A percentile compares a stretch with the other conserved stretches of the same genome.
Conservation (phyloP, 2,888 invertebrate species). For the Exephanes ischioxanthus region DNA sequence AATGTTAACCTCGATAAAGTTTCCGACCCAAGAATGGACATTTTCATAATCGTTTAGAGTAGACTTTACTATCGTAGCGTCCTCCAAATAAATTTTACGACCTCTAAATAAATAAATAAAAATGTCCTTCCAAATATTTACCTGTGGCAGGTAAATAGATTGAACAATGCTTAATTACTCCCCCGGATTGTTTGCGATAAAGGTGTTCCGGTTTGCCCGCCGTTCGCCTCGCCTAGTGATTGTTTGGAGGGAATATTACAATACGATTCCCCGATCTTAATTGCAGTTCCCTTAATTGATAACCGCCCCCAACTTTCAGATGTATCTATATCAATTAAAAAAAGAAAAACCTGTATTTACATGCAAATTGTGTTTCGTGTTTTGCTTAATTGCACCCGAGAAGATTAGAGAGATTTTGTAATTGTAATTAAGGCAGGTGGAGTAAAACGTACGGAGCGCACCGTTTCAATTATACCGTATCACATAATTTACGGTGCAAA, state of each 20-base stretch:
- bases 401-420: background rate
- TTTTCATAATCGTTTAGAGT: background rate
- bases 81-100: too few species aligned
- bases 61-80: too few species aligned
- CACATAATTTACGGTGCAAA: background rate
- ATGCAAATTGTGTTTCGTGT: slow-evolving; percentile 4
- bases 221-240: background rate
- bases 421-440: slow-evolving; percentile 30
- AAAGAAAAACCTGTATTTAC: slow-evolving; percentile 7
- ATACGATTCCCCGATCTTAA: background rate
- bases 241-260: background rate
- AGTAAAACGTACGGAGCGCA: slow-evolving; percentile 5
- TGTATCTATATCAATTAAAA: background rate
- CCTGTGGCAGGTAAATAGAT: too few species aligned
- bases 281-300: background rate
- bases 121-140: background rate
- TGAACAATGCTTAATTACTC: background rate
- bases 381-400: background rate
- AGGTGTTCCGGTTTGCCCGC: background rate
- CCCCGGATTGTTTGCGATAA: background rate
- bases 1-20: background rate
- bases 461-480: slow-evolving; percentile 24
- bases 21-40: background rate
- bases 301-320: background rate
- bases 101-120: background rate